Base-by-base conservation (phyloP, 1,140 invertebrate species). In the Zaprionus davidi region DNA sequence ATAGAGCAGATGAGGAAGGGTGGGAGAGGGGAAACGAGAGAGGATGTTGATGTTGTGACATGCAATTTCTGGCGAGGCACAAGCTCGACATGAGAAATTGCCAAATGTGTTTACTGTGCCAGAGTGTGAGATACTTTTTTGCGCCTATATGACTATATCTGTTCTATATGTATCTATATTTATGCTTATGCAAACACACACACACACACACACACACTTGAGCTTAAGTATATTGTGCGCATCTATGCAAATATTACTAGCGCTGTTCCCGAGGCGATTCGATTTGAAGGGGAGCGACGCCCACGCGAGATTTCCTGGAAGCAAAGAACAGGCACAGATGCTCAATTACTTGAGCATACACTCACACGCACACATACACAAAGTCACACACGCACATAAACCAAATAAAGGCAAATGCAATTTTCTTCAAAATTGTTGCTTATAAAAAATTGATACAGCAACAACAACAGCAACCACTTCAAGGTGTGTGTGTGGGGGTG, bases 361-460 rank as follows among this genome's bases (percentile, higher is more conserved):
- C 20, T 49, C 15, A 28, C 60, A 6, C 15, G 44, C 24, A 34
- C 31, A 20, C 17, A 34, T 34, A 34, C 31, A 34, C 9, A 34
- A 34, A 3, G 2, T 31, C 62, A 72, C 57, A 41, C 38, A 31
- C 38, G 24, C 67, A 69, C 56, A 79, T 69, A 71, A 77, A 71
- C 60, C 65, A 76, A 79, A 82, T 82, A 88, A 82, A 90, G 68
- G 75, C 71, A 82, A 90, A 90, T 90, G 85, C 85, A 90, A 90
- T 90, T 90, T 90, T 73, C 73, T 78, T 65, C 60, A 90, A 90
- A 90, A 85, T 81, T 68, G 86, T 90, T 86, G 85, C 85, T 90
- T 79, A 90, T 90, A 58, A 90, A 90, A 90, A 82, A 90, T 90
- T 90, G 79, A 90, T 90, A 83, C 70, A 58, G 62, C 68, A 67